Conservation (phyloP, 2,888 invertebrate genomes). For the Philonicus albiceps region DNA sequence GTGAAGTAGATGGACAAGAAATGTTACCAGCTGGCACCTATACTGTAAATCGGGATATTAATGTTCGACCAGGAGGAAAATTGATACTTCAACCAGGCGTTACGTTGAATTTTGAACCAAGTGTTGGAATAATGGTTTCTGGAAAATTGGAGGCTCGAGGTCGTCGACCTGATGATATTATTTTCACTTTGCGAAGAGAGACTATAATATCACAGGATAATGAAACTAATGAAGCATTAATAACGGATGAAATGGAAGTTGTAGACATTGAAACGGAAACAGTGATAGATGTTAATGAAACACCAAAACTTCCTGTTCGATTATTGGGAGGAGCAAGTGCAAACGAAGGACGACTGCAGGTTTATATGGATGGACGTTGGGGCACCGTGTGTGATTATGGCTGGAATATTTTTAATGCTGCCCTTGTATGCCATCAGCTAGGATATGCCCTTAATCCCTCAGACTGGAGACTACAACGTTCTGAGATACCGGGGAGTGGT, state of each 20-base stretch:
- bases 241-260: constrained; percentile 63
- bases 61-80: constrained; percentile 91
- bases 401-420: constrained; percentile 92
- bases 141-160: constrained; percentile 88
- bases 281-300: constrained; percentile 66
- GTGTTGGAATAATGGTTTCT: constrained; percentile 96
- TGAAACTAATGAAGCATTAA: constrained; percentile 69
- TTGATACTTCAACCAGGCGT: constrained; percentile 89
- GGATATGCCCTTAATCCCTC: constrained; percentile 91
- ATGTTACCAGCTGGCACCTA: constrained; percentile 85
- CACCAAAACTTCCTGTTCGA: constrained; percentile 74
- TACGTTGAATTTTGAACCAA: constrained; percentile 86
- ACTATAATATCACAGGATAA: constrained; percentile 72
- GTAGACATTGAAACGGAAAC: constrained; percentile 68
- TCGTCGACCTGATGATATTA: constrained; percentile 79
- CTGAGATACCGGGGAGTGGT: constrained; percentile 81
- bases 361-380: constrained; percentile 87
- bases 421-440: constrained; percentile 93
- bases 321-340: constrained; percentile 81
- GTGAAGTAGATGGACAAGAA: constrained; percentile 92
- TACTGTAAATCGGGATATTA: constrained; percentile 91
- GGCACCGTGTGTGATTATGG: constrained; percentile 97
- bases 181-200: constrained; percentile 81
- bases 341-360: constrained; percentile 87
- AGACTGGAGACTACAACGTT: constrained; percentile 86